Evolutionary conservation across 2,113 vertebrate species (phyloP).

Genomic region (Platichthys flesus): DNA sequence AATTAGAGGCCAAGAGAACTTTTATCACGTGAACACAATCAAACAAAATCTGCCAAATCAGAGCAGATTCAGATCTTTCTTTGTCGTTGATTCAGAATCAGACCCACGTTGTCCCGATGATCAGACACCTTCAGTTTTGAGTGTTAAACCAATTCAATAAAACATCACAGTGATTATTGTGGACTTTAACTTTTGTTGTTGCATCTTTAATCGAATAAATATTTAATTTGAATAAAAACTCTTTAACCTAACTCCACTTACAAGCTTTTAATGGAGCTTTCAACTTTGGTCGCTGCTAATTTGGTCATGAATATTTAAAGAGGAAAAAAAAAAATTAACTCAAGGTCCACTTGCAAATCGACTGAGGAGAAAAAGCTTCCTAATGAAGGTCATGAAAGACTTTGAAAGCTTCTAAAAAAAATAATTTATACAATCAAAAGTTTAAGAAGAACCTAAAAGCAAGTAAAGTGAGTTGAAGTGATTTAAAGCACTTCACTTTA

Average conservation of each 20-base stretch:
- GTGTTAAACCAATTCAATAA: neutral
- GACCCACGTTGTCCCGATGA: neutral
- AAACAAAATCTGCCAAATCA: neutral
- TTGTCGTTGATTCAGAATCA: neutral
- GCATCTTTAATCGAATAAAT: neutral
- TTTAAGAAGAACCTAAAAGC: neutral
- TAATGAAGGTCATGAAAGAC: neutral
- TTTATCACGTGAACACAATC: neutral
- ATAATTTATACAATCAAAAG: neutral
- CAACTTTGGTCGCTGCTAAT: neutral
- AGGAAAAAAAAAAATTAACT: neutral
- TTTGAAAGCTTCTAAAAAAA: too few species aligned
- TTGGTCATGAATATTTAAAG: slow-evolving; percentile 8
- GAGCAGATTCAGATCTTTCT: neutral
- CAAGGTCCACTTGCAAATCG: neutral
- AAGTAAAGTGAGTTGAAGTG: neutral
- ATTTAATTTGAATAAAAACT: neutral
- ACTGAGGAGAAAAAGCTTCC: neutral
- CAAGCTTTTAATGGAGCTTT: neutral
- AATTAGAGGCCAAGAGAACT: too few species aligned
- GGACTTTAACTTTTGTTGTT: neutral
- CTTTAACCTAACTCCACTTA: neutral
- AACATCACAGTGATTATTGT: neutral
- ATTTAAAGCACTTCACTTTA: too few species aligned
- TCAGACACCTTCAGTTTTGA: neutral